Base-by-base conservation (phyloP, 2,888 invertebrate species). In the Notocelia uddmanniana region DNA sequence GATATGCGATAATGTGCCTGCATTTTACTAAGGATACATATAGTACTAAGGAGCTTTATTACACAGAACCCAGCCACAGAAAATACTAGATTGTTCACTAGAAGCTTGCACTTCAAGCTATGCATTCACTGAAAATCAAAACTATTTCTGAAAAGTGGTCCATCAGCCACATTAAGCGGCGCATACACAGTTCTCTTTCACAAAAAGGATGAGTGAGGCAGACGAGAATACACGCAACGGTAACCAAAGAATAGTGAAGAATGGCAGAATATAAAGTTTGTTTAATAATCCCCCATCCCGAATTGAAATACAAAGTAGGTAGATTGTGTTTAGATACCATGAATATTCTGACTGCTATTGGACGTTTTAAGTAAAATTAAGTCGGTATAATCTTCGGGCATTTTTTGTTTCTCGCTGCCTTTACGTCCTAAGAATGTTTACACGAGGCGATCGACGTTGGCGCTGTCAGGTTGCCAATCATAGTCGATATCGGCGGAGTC, bases 371-470 rank as follows among this genome's bases (percentile, higher is more conserved):
- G 8, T 45, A 45, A n/a, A 45, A 45, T 23, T 18, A 21, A 59
- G 45, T 45, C n/a, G 0, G 45, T 23, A 21, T 59, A n/a, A 15
- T 59, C 21, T 3, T 41, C 18, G n/a, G 45, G 45, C 23, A 26
- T 60, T 8, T 45, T 60, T 45, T n/a, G 37, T 21, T n/a, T 52
- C 37, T 52, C 63, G 52, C 52, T 64, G 63, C 52, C 63, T 64
- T 37, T 64, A 54, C 21, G 79, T 82, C 77, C 78, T 48, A n/a
- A 21, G 19, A 45, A 19, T 26, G 26, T 66, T 90, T 81, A 93
- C 76, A 93, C 92, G 80, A 93, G 92, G 74, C 93, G 89, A 83
- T 93, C 92, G 78, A 92, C 87, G 76, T 85, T 86, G 73, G 90
- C 79, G 77, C 84, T 86, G 68, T 86, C 91, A 66, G 86, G 79